Conservation (phyloP, 2,113 vertebrate genomes). For the Raphicerus campestris region DNA sequence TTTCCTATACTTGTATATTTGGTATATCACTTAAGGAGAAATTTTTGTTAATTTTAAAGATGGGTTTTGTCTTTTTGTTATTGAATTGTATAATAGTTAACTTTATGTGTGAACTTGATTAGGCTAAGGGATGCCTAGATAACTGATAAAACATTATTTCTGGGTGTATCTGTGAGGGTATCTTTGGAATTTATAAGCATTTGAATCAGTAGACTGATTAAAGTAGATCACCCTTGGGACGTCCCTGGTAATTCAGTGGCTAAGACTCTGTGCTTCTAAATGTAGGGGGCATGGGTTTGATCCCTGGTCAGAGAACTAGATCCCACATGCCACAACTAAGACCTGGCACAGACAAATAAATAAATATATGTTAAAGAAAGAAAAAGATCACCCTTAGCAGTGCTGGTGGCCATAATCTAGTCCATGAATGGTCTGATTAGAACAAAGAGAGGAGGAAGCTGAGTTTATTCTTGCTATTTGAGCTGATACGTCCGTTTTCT, state of each 20-base stretch:
- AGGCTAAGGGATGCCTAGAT: background rate
- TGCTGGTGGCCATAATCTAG: background rate
- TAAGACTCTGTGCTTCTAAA: background rate
- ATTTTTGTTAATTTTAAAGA: background rate
- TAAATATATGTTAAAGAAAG: background rate
- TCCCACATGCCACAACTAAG: background rate
- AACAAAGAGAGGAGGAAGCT: background rate
- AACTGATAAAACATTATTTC: background rate
- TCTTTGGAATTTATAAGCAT: background rate
- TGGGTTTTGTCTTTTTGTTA: background rate
- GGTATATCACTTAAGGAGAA: background rate
- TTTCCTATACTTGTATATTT: background rate
- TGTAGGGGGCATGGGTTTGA: background rate
- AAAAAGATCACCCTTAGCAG: background rate
- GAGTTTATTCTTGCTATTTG: background rate
- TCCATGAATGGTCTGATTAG: background rate
- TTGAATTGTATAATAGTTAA: background rate
- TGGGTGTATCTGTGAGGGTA: background rate
- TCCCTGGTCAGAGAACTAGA: background rate
- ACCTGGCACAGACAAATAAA: background rate
- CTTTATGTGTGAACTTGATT: background rate
- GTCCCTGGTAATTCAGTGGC: background rate
- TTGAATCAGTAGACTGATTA: background rate
- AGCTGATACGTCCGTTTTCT: background rate
- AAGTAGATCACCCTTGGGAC: background rate